Evolutionary conservation across 2,113 vertebrate species (phyloP), one percentile per base, ranked within the genome.

Genomic region (Hippocampus barbouri): DNA sequence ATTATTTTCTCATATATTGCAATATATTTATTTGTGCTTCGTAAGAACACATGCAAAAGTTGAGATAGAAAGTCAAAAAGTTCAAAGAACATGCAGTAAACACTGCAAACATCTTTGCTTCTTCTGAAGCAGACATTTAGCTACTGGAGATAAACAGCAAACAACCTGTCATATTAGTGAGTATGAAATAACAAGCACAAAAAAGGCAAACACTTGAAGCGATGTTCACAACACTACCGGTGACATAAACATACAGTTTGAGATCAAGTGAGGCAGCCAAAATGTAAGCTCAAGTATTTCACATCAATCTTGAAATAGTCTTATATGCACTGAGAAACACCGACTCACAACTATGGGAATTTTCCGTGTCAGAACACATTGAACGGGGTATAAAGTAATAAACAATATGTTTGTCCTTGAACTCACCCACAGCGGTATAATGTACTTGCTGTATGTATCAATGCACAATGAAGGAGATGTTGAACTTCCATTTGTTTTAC

Each of bases 101-200:
- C 25, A 61, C 10, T 59, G 23, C 23, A 3, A 10, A 23, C 25
- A 38, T 62, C 34, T 38, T 62, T 38, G 30, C 18, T 62, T 27
- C 38, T 64, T 64, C 38, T 64, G 21, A 41, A 41, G 18, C 62
- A 38, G 16, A 64, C 38, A 41, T 21, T 38, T 5, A 64, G 34
- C 21, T 41, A 10, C 34, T n/a, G 40, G 21, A 21, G 8, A 64
- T 64, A 41, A 64, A 23, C 18, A 41, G 21, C 38, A 64, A 41
- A 41, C 18, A 41, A 43, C 15, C 23, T 61, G 56, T 59, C 56
- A 59, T 14, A 59, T 59, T 61, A 64, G 20, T 41, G 21, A 34
- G 20, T 64, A 64, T n/a, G 21, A 64, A 41, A 41, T 63, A 63
- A 63, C 61, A 41, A n/a, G 61, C 61, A 41, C 38, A 41, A 40